phyloP scores from a whole-genome alignment of 2,888 invertebrate species.

The Epicampocera succincta region DNA sequence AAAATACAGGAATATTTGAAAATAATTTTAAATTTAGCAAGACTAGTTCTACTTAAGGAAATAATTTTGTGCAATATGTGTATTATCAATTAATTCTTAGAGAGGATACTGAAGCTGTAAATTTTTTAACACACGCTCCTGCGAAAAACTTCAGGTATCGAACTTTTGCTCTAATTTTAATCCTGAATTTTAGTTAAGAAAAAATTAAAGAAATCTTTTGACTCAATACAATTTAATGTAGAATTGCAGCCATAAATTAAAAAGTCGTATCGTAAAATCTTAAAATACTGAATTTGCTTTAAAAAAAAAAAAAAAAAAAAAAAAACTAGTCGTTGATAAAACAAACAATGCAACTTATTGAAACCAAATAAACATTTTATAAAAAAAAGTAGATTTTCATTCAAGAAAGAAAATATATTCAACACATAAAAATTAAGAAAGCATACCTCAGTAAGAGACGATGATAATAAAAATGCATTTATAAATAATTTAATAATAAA shows the following conservation, averaged over 20 bases:
- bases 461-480: conserved; percentile 70
- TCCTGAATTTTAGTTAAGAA: conserved; percentile 6
- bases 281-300: conserved; percentile 55
- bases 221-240: conserved; percentile 10
- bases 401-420: conserved; percentile 35
- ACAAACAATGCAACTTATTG: conserved; percentile 52
- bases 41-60: too few species aligned
- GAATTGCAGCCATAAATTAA: conserved; percentile 4
- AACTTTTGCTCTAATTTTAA: conserved; percentile 24
- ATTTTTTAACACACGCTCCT: conserved; percentile 41
- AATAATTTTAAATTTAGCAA: conserved; percentile 1
- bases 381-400: conserved; percentile 42
- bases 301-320: too few species aligned
- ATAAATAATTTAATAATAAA: conserved; percentile 50
- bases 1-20: conserved; percentile 4
- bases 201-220: not conserved
- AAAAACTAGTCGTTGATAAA: conserved; percentile 66
- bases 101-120: too few species aligned
- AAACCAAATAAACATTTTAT: conserved; percentile 33
- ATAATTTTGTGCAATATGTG: conserved; percentile 45
- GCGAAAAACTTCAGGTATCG: conserved; percentile 46
- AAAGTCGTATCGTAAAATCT: conserved; percentile 4
- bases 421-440: conserved; percentile 40
- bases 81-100: conserved; percentile 4
- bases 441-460: conserved; percentile 70